Percentiles rank a stretch among this genome's conserved stretches.
Evolutionary conservation across 1,140 invertebrate genomes (phyloP).

Genomic region (Papilio polytes): DNA sequence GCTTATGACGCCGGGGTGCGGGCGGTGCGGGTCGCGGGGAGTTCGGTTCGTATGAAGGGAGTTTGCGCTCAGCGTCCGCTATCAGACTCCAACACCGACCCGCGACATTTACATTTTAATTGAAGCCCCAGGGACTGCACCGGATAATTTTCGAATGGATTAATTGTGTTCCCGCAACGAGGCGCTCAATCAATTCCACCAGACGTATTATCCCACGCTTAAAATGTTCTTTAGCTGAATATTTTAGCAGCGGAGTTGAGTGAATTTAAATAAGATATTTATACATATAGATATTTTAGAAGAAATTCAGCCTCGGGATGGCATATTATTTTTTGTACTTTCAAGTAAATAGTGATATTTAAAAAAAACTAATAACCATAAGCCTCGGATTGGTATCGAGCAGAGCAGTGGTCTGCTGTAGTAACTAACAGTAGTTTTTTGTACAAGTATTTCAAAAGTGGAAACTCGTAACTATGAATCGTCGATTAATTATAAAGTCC

Average conservation of each 20-base stretch:
- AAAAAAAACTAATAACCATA: no score
- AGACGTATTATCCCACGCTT: slow-evolving; percentile 44
- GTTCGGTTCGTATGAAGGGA: background rate
- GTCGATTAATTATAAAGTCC: background rate
- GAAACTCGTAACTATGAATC: no score
- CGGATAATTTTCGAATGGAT: slow-evolving; percentile 76
- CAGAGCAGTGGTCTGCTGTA: no score
- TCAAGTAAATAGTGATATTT: no score
- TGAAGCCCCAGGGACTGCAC: slow-evolving; percentile 68
- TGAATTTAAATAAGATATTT: background rate
- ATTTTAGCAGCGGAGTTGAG: background rate
- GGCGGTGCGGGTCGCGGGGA: background rate
- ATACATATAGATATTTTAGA: background rate
- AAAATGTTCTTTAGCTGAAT: slow-evolving; percentile 39
- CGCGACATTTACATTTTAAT: slow-evolving; percentile 76
- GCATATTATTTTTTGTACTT: no score
- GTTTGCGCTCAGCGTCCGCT: slow-evolving; percentile 47
- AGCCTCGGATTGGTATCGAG: no score
- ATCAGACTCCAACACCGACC: slow-evolving; percentile 52
- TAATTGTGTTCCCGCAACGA: slow-evolving; percentile 65
- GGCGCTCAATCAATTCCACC: slow-evolving; percentile 41
- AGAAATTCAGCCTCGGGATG: no score
- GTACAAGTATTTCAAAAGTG: no score
- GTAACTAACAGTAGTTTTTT: no score
- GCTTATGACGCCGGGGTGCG: slow-evolving; percentile 40